phyloP scores from a whole-genome alignment of 1,140 invertebrate genomes.

The Melanaphis sacchari region DNA sequence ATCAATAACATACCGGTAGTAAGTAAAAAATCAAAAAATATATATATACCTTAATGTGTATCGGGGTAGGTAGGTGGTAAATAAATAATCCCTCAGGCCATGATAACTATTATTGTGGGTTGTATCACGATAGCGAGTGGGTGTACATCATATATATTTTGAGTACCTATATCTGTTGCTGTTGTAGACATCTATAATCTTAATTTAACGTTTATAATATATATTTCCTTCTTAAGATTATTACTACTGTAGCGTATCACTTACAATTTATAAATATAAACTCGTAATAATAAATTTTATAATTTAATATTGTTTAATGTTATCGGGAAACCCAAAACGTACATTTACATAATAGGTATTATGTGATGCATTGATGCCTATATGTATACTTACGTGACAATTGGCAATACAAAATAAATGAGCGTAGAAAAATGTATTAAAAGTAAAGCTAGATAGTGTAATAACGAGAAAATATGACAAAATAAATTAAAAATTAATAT shows the following conservation, averaged over 20 bases:
- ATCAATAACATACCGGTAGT: not conserved
- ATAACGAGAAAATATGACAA: no score
- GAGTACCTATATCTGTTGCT: not conserved
- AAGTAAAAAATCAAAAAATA: not conserved
- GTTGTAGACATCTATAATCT: not conserved
- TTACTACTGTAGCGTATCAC: not conserved
- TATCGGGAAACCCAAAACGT: not conserved
- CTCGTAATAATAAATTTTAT: not conserved
- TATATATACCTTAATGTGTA: not conserved
- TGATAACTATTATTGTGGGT: constrained; percentile 11
- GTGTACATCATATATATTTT: not conserved
- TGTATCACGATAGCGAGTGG: not conserved
- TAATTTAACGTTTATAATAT: not conserved
- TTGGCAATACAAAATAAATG: not conserved
- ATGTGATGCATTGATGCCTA: not conserved
- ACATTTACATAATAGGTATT: not conserved
- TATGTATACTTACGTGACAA: no score
- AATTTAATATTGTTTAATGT: not conserved
- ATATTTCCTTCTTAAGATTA: not conserved
- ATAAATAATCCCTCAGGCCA: constrained; percentile 5
- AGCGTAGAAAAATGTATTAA: not conserved
- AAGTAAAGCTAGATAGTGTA: not conserved
- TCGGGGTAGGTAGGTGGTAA: not conserved
- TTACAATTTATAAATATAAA: not conserved
- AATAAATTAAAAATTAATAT: no score